phyloP scores from a whole-genome alignment of 2,113 vertebrate species.

The Corythornis vintsioides region DNA sequence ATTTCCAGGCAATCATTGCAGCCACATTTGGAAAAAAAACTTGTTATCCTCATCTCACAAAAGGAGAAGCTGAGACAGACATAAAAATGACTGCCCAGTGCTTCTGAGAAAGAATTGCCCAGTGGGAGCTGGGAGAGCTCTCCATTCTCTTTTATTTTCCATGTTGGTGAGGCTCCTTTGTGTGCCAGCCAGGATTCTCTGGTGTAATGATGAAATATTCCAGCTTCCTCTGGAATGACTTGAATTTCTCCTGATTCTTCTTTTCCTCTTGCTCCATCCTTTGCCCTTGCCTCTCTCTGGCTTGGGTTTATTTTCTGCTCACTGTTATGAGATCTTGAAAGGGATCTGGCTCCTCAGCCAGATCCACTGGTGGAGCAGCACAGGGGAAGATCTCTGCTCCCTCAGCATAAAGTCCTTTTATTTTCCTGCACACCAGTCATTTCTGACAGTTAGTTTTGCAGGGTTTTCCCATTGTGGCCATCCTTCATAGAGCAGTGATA shows the following conservation, averaged over 20 bases:
- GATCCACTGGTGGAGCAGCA: background rate
- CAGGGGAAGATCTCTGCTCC: background rate
- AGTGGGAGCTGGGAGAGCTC: constrained; percentile 1
- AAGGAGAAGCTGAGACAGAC: background rate
- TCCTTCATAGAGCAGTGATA: background rate
- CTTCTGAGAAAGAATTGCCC: background rate
- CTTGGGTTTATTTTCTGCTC: constrained; percentile 14
- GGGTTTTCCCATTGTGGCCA: constrained; percentile 24
- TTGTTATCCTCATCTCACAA: constrained; percentile 25
- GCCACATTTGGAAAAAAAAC: background rate
- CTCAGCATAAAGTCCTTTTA: background rate
- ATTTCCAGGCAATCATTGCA: constrained; percentile 5
- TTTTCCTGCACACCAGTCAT: background rate
- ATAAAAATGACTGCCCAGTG: background rate
- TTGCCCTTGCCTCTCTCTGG: constrained; percentile 29
- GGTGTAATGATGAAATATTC: background rate
- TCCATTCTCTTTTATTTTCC: background rate
- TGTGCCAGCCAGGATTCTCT: background rate
- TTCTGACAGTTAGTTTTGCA: background rate
- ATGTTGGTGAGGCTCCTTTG: background rate
- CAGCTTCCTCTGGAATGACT: background rate
- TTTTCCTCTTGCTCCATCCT: constrained; percentile 1
- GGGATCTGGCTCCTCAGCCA: background rate
- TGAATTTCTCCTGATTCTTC: background rate
- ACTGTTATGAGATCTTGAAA: background rate